Conservation (phyloP, 2,113 vertebrate species). For the Puntigrus tetrazona region DNA sequence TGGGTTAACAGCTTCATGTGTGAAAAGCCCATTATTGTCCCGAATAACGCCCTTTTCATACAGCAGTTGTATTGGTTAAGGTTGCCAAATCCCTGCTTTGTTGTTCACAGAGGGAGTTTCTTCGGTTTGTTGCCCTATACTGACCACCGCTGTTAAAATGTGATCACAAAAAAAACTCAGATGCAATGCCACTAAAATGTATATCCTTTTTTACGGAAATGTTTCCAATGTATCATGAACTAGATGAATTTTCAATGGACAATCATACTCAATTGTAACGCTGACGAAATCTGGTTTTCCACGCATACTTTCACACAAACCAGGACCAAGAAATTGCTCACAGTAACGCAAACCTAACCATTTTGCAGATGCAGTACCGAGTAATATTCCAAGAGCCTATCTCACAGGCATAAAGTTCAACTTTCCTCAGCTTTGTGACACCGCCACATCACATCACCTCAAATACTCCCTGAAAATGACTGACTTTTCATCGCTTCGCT, state of each 20-base stretch:
- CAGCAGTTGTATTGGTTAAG: neutral
- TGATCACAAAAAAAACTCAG: neutral
- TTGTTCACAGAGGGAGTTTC: neutral
- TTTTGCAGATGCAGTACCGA: neutral
- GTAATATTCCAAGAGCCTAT: neutral
- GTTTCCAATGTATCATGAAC: neutral
- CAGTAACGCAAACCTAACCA: neutral
- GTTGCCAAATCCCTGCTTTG: neutral
- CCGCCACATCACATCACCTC: neutral
- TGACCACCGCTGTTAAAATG: neutral
- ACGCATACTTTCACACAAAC: neutral
- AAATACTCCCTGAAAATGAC: neutral
- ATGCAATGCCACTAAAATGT: neutral
- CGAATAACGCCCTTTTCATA: neutral
- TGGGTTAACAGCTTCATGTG: neutral
- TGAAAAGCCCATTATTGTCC: neutral
- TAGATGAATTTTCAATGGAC: neutral
- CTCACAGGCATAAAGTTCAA: neutral
- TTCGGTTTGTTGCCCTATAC: neutral
- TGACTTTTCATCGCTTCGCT: neutral
- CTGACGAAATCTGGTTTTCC: neutral
- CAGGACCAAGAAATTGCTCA: neutral
- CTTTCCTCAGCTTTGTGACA: neutral
- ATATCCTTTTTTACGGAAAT: neutral
- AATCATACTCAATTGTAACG: neutral